Conservation (phyloP, 1,140 invertebrate species). For the Caerostris darwini region DNA sequence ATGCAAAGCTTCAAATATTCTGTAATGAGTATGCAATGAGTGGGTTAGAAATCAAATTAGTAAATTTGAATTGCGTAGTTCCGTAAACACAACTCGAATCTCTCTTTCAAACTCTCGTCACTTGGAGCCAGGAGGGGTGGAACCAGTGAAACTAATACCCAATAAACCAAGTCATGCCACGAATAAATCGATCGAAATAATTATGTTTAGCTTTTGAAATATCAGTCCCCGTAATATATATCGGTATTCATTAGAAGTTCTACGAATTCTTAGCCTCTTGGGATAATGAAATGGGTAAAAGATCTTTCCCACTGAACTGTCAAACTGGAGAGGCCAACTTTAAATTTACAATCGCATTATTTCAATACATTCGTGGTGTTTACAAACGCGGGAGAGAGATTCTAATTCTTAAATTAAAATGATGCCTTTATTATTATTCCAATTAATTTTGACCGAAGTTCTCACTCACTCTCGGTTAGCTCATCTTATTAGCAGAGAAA, state of each 20-base stretch:
- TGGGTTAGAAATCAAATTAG: constrained; percentile 13
- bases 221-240: constrained; percentile 24
- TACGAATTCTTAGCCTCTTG: constrained; percentile 20
- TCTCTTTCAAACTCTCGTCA: constrained; percentile 8
- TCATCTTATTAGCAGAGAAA: not conserved
- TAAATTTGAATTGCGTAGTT: constrained; percentile 37
- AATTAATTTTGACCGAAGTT: not conserved
- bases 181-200: constrained; percentile 52
- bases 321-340: constrained; percentile 28
- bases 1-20: not conserved
- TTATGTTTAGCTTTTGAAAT: constrained; percentile 47
- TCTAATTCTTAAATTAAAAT: constrained; percentile 2
- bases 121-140: not conserved
- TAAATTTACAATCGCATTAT: constrained; percentile 44
- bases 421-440: not conserved
- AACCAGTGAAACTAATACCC: not conserved
- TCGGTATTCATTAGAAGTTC: constrained; percentile 48
- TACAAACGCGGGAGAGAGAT: not conserved
- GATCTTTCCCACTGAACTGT: constrained; percentile 28
- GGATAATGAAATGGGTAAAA: constrained; percentile 20
- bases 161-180: constrained; percentile 19
- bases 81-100: not conserved
- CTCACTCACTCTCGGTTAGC: not conserved
- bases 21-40: constrained; percentile 42
- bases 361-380: constrained; percentile 20